These are phyloP conservation scores for Pentamera pediparva DNA, from an alignment of 53 echinoderm and acorn worm genomes.

Conservation along the genomic window DNA sequence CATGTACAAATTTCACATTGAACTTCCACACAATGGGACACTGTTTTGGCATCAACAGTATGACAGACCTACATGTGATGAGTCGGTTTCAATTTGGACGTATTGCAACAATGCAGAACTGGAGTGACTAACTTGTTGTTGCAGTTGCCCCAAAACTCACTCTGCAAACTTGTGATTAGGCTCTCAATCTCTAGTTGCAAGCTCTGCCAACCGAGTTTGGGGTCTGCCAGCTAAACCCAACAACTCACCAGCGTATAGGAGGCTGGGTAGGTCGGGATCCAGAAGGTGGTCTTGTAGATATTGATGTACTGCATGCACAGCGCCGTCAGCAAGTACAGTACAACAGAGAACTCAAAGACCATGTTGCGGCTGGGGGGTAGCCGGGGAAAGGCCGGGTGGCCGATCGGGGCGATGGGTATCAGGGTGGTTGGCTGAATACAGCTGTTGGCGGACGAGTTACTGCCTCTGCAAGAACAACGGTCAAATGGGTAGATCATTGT, in stretches of 20 bases:
- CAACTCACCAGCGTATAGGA: constrained; percentile 22
- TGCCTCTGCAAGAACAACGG: constrained; percentile 51
- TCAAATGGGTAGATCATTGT: not conserved
- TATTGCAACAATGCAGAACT: too few relatives aligned
- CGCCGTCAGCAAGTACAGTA: constrained; percentile 87
- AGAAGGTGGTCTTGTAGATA: constrained; percentile 98
- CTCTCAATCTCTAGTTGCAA: too few relatives aligned
- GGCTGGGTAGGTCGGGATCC: constrained; percentile 77
- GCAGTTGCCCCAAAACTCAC: too few relatives aligned
- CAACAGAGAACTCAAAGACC: constrained; percentile 78
- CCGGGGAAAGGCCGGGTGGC: constrained; percentile 73
- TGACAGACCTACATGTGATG: too few relatives aligned
- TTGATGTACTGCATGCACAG: constrained; percentile 96
- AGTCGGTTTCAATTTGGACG: too few relatives aligned
- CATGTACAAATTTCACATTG: too few relatives aligned
- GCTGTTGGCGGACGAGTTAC: constrained; percentile 57
- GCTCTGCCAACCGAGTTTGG: too few relatives aligned
- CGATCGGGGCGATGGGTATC: constrained; percentile 92
- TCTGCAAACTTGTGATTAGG: too few relatives aligned
- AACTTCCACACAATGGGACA: too few relatives aligned
- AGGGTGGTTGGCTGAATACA: constrained; percentile 74
- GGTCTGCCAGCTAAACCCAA: too few relatives aligned
- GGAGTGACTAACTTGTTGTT: too few relatives aligned
- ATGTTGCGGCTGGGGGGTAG: constrained; percentile 77
- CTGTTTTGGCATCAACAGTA: too few relatives aligned